phyloP scores from a whole-genome alignment of 2,888 invertebrate species.

The Suillia variegata region DNA sequence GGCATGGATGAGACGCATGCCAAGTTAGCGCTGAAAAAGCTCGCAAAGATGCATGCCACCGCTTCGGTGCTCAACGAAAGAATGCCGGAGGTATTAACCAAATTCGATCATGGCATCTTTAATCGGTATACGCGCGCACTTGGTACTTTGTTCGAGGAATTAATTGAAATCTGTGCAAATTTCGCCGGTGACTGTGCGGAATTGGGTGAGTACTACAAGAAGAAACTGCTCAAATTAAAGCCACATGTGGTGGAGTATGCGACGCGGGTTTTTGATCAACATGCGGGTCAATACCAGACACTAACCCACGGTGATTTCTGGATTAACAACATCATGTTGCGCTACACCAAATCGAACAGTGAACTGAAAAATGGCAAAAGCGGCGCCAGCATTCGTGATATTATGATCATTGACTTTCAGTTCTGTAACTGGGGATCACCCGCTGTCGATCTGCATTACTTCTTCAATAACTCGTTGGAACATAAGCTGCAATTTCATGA shows the following conservation, averaged over 20 bases:
- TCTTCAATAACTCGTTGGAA: slow-evolving; percentile 49
- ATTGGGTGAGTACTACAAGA: slow-evolving; percentile 43
- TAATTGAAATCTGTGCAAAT: slow-evolving; percentile 42
- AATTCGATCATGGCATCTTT: slow-evolving; percentile 51
- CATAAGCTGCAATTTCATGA: slow-evolving; percentile 42
- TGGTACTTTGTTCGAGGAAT: slow-evolving; percentile 41
- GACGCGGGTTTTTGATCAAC: slow-evolving; percentile 40
- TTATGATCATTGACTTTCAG: slow-evolving; percentile 55
- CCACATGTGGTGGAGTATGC: slow-evolving; percentile 48
- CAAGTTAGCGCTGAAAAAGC: slow-evolving; percentile 51
- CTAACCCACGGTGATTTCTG: slow-evolving; percentile 56
- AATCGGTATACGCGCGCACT: slow-evolving; percentile 48
- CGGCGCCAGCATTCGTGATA: slow-evolving; percentile 32
- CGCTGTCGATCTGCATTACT: slow-evolving; percentile 54
- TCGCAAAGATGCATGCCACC: slow-evolving; percentile 64
- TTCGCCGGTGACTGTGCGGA: slow-evolving; percentile 43
- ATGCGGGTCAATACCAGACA: slow-evolving; percentile 38
- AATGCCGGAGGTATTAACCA: slow-evolving; percentile 36
- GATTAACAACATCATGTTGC: slow-evolving; percentile 55
- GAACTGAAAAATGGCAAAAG: not conserved
- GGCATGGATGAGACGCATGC: slow-evolving; percentile 60
- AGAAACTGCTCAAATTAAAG: slow-evolving; percentile 45
- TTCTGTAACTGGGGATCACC: slow-evolving; percentile 54
- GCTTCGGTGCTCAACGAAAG: slow-evolving; percentile 61
- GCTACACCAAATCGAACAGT: slow-evolving; percentile 26